phyloP scores from a whole-genome alignment of 2,888 invertebrate genomes.

The Harpalus rubripes region DNA sequence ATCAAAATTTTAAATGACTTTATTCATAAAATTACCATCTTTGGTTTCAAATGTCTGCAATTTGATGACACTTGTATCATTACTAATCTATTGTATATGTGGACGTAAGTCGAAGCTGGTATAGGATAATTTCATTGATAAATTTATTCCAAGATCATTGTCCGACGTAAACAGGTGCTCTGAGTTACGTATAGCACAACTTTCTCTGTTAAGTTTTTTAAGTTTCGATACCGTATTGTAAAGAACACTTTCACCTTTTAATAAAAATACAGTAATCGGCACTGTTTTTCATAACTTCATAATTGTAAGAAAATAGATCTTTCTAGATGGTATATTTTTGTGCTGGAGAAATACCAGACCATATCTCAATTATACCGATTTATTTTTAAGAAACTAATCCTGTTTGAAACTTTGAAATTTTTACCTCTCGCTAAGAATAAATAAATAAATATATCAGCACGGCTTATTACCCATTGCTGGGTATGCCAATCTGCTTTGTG shows the following conservation, averaged over 20 bases:
- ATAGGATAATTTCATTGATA: background rate
- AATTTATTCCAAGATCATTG: background rate
- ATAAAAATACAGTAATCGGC: background rate
- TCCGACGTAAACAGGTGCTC: background rate
- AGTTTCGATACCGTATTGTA: background rate
- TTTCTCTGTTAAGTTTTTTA: background rate
- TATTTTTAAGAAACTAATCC: no score
- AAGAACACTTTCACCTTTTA: slow-evolving; percentile 6
- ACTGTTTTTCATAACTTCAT: background rate
- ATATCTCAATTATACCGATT: no score
- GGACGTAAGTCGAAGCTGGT: background rate
- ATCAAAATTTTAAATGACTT: no score
- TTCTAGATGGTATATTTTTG: background rate
- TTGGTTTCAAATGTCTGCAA: no score
- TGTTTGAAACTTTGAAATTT: no score
- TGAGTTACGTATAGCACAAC: background rate
- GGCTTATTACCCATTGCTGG: no score
- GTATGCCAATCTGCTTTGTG: no score
- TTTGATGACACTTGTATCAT: no score
- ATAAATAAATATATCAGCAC: no score
- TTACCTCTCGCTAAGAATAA: no score
- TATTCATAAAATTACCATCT: no score
- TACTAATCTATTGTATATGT: background rate
- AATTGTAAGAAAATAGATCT: background rate
- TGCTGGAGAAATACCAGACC: no score